Evolutionary conservation across 64 coral and sea anemone species (phyloP), one percentile per base, ranked within the genome.

Genomic region (Hydrozoanthus tunicans): DNA sequence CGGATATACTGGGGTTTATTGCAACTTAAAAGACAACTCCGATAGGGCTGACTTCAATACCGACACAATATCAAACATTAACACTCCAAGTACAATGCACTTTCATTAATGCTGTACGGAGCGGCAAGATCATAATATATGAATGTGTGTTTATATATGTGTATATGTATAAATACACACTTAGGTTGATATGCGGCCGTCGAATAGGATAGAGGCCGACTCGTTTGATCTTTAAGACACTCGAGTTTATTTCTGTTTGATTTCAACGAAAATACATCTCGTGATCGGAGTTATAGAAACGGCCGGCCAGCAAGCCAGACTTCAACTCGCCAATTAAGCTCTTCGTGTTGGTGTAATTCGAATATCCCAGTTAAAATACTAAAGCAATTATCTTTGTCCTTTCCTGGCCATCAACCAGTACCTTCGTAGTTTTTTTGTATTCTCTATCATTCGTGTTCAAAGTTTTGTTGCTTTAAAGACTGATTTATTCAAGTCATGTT

Each of bases 21-120:
- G 9, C 2, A 12, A 10, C 12, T 13, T 51, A 8, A 3, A 76
- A 58, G 61, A 60, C 20, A 62, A 60, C 56, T 53, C 43, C 51
- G 17, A 65, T 43, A 65, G 80, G 64, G 1, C n/a, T 51, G 80
- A 53, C 11, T 65, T 43, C 32, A 79, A 79, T 58, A 51, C 11
- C 32, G 68, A 24, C 56, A 67, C 67, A 88, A 88, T 88, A 88
- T 75, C 70, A 7, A 23, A 60, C 67, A 86, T 15, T 65, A 82
- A 14, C 54, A 73, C 84, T 75, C 69, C 24, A 61, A 65, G 53
- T 17, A 82, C 80, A 82, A 82, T 82, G 24, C 60, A 52, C 51
- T 64, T 32, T 51, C 80, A 65, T 51, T 51, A 65, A 75, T 73
- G 26, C 69, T 20, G 56, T 70, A 60, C 55, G 12, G 3, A 43